phyloP scores from a whole-genome alignment of 2,888 invertebrate genomes.

The Polyommatus iphigenia region DNA sequence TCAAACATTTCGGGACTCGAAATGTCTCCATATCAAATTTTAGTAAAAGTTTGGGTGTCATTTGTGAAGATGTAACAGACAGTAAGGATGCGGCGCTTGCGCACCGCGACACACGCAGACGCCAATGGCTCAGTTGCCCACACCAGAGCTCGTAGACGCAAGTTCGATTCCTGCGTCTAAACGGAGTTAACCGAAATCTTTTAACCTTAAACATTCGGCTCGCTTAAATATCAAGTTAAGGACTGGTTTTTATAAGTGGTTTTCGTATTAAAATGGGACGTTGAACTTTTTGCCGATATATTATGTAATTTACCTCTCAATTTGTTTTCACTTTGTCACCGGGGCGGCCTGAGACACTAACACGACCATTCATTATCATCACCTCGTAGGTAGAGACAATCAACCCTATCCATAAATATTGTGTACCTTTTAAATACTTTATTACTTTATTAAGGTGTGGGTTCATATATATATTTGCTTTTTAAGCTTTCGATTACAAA shows the following conservation, averaged over 20 bases:
- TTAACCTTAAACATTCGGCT: conserved; percentile 46
- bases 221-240: conserved; percentile 56
- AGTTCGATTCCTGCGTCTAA: background rate
- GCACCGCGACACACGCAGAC: background rate
- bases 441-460: too few relatives aligned
- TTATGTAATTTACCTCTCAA: conserved; percentile 62
- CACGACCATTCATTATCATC: background rate
- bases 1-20: too few relatives aligned
- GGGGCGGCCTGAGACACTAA: conserved; percentile 24
- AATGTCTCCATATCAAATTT: too few relatives aligned
- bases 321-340: conserved; percentile 61
- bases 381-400: background rate
- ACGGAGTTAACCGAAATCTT: background rate
- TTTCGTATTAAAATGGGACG: conserved; percentile 68
- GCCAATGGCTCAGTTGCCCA: background rate
- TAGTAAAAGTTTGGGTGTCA: too few relatives aligned
- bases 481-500: too few relatives aligned
- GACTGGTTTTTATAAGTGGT: conserved; percentile 72
- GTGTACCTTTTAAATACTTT: too few relatives aligned
- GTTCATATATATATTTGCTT: too few relatives aligned
- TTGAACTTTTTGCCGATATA: conserved; percentile 68
- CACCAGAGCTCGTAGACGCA: too few relatives aligned
- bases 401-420: too few relatives aligned
- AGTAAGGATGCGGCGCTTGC: too few relatives aligned
- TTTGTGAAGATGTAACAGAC: too few relatives aligned